These are phyloP conservation scores for Nothoprocta perdicaria DNA, from an alignment of 2,113 vertebrate genomes.

Conservation along the genomic window DNA sequence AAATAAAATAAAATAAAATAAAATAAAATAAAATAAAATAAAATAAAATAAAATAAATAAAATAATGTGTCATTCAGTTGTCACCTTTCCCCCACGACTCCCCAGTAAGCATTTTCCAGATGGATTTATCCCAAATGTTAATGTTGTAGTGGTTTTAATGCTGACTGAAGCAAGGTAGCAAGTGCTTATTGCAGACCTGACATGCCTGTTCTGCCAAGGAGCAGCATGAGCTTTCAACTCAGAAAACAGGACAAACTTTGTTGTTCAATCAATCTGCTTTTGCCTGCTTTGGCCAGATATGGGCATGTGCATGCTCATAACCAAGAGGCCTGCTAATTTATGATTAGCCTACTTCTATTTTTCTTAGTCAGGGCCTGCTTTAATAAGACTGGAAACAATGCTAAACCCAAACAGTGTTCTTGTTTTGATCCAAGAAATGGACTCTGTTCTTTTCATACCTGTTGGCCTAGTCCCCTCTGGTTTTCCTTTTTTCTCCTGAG, in stretches of 20 bases:
- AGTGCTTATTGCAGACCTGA: slow-evolving; percentile 48
- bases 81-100: neutral
- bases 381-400: neutral
- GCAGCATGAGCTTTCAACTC: slow-evolving; percentile 53
- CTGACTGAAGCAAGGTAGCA: slow-evolving; percentile 34
- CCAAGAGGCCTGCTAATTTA: neutral
- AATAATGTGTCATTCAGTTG: neutral
- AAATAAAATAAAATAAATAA: neutral
- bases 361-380: neutral
- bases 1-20: neutral
- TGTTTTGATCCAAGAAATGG: neutral
- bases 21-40: neutral
- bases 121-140: slow-evolving; percentile 53
- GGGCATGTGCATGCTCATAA: neutral
- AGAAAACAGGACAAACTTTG: slow-evolving; percentile 40
- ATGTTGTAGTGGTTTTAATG: slow-evolving; percentile 13
- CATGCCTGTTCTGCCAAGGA: slow-evolving; percentile 52
- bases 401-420: neutral
- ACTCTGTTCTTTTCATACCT: neutral
- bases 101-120: slow-evolving; percentile 18
- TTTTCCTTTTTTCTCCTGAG: neutral
- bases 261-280: slow-evolving; percentile 26
- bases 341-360: neutral
- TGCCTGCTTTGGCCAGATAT: slow-evolving; percentile 16
- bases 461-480: neutral